Percentiles rank a stretch among this genome's conserved stretches.
These are phyloP conservation scores for Sardina pilchardus DNA, from an alignment of 2,113 vertebrate genomes.

Conservation along the genomic window DNA sequence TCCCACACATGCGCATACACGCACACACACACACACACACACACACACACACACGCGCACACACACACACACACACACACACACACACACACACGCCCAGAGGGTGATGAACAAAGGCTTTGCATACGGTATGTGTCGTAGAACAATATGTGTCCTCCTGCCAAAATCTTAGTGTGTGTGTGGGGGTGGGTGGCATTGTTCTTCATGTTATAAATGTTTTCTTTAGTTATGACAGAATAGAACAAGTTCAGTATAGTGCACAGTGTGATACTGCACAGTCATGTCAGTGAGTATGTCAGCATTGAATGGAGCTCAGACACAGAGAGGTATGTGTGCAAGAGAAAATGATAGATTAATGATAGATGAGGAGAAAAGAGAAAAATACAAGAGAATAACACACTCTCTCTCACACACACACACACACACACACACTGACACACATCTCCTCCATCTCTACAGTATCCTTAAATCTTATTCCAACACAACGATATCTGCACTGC, in stretches of 20 bases:
- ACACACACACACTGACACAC: neutral
- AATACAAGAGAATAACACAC: neutral
- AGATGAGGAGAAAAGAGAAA: too few species aligned
- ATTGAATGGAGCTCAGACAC: neutral
- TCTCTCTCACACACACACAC: neutral
- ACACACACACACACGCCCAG: neutral
- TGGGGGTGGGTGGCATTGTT: too few species aligned
- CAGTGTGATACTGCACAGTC: too few species aligned
- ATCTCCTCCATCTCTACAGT: neutral
- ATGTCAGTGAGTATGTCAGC: neutral
- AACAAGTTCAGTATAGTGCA: too few species aligned
- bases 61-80: neutral
- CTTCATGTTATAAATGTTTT: too few species aligned
- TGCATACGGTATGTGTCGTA: too few species aligned
- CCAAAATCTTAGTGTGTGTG: too few species aligned
- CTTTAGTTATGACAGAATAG: too few species aligned
- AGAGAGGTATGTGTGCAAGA: too few species aligned
- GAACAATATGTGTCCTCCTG: too few species aligned
- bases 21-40: conserved; percentile 16
- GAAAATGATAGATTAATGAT: too few species aligned
- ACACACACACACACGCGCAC: neutral
- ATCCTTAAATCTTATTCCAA: neutral
- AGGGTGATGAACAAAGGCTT: neutral
- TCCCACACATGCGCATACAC: neutral
- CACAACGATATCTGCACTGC: neutral